Conservation (phyloP, 2,113 vertebrate genomes). For the Cryptomyrus ogoouensis region DNA sequence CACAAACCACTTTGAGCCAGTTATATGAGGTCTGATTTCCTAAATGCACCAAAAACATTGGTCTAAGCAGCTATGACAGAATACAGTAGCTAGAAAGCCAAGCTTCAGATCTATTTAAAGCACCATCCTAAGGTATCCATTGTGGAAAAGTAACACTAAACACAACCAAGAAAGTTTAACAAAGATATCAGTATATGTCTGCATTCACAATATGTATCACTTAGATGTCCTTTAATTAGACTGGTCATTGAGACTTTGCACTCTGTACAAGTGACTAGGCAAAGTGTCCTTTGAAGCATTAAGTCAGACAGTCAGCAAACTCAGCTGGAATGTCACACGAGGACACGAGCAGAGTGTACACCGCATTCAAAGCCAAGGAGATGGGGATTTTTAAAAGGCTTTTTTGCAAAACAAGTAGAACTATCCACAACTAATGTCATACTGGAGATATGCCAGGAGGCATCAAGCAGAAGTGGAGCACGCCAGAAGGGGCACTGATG, state of each 20-base stretch:
- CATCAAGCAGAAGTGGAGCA: not conserved
- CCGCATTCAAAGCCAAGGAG: not conserved
- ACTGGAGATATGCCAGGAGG: not conserved
- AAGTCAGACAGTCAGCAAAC: not conserved
- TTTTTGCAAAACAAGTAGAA: not conserved
- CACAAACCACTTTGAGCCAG: not conserved
- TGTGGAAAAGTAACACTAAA: not conserved
- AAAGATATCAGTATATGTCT: not conserved
- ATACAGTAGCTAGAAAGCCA: not conserved
- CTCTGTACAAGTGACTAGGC: not conserved
- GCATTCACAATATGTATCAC: constrained; percentile 1
- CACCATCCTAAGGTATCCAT: not conserved
- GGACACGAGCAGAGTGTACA: not conserved
- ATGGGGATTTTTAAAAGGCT: not conserved
- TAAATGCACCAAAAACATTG: not conserved
- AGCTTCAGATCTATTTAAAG: not conserved
- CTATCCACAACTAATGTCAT: not conserved
- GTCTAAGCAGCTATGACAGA: not conserved
- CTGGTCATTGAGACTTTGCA: constrained; percentile 23
- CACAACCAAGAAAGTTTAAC: not conserved
- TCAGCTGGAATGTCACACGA: not conserved
- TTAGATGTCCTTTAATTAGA: constrained; percentile 32
- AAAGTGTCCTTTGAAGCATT: not conserved
- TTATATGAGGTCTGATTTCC: not conserved
- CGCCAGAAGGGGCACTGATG: not conserved